These are phyloP conservation scores for Pyrrhia umbra DNA, from an alignment of 2,888 invertebrate genomes.

Conservation along the genomic window DNA sequence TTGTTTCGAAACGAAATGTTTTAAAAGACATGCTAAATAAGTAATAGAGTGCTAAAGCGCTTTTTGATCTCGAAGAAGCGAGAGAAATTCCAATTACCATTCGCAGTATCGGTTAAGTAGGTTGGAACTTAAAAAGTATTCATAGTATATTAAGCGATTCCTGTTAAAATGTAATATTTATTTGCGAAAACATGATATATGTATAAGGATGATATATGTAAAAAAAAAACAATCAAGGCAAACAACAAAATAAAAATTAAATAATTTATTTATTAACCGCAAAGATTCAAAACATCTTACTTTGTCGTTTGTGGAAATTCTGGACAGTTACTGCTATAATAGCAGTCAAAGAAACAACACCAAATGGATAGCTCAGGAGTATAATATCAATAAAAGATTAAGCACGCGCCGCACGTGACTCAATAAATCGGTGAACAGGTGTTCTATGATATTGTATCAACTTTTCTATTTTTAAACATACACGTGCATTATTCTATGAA, in stretches of 20 bases:
- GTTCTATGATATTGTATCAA: neutral
- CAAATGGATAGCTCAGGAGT: slow-evolving; percentile 12
- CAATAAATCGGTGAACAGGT: neutral
- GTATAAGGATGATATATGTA: too few relatives aligned
- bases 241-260: slow-evolving; percentile 30
- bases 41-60: neutral
- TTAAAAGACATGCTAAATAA: neutral
- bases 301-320: slow-evolving; percentile 19
- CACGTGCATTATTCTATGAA: neutral
- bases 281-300: too few relatives aligned
- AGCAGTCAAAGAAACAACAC: slow-evolving; percentile 8
- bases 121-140: too few relatives aligned
- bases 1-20: neutral
- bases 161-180: too few relatives aligned
- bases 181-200: too few relatives aligned
- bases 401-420: neutral
- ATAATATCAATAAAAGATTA: neutral
- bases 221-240: slow-evolving; percentile 3
- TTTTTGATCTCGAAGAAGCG: neutral
- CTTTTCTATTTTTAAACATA: neutral
- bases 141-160: too few relatives aligned
- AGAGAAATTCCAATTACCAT: neutral
- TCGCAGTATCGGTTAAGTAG: neutral
- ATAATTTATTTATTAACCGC: too few relatives aligned
- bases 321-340: slow-evolving; percentile 28